Base-by-base conservation (phyloP, 1,140 invertebrate species). In the Sitophilus oryzae region DNA sequence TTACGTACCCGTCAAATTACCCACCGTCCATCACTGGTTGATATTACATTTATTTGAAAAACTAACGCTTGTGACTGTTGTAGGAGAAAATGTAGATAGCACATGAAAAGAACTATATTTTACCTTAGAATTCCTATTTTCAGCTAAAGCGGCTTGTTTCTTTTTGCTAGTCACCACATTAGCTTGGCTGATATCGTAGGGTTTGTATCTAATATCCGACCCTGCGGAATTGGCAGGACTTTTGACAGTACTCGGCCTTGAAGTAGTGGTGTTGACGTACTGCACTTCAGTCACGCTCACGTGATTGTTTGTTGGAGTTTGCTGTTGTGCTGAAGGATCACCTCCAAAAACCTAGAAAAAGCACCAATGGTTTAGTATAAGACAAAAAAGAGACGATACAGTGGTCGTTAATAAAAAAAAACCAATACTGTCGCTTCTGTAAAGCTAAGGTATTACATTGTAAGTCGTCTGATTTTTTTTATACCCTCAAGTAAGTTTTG, bases 141-240 rank as follows among this genome's bases (percentile, higher is more conserved):
- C 70, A 14, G 41, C 21, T 59, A 70, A 74, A 67, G 60, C 73
- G 52, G 67, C 71, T 67, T 60, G 71, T 58, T 69, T 71, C 57
- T 73, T 72, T 64, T 77, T 78, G 45, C 75, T 75, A 16, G 74
- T 69, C 23, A 72, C 70, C 42, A 76, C 71, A 40, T 74, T 74
- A 16, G 80, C 73, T 52, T 77, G 79, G 58, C 79, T 80, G 52
- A 86, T 79, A 59, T 86, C 84, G 65, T 87, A 87, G 10, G 85
- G 85, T 65, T 84, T 84, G 71, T 85, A 87, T 56, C 85, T 72
- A 55, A 81, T 80, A 66, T 81, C 79, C 50, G 74, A 76, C 9
- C 76, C 75, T 18, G 75, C 73, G 37, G 74, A 76, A 63, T 75
- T 78, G 10, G 74, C 74, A n/a, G 77, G 76, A 30, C 76, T 77